These are phyloP conservation scores for Valencia hispanica DNA, from an alignment of 2,797 vertebrate species.

Conservation along the genomic window DNA sequence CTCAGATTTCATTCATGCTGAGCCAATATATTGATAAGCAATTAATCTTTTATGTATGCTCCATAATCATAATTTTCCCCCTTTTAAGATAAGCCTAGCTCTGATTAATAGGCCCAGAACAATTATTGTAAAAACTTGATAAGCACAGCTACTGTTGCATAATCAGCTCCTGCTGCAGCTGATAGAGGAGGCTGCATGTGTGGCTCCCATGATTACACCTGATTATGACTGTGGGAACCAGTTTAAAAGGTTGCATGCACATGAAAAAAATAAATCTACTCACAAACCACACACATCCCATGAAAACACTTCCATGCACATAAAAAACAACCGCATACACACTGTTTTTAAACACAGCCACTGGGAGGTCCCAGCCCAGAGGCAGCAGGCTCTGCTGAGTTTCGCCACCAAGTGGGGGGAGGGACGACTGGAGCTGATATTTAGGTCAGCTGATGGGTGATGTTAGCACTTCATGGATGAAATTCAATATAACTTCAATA, in stretches of 20 bases:
- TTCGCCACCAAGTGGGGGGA: conserved; percentile 20
- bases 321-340: conserved; percentile 19
- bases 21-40: not conserved
- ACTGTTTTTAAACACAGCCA: conserved; percentile 4
- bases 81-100: conserved; percentile 17
- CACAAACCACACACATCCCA: conserved; percentile 7
- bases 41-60: not conserved
- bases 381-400: conserved; percentile 6
- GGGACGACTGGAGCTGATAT: conserved; percentile 36
- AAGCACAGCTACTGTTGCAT: conserved; percentile 39
- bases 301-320: conserved; percentile 27
- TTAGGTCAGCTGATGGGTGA: conserved; percentile 21
- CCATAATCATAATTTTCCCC: not conserved
- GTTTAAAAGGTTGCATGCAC: conserved; percentile 34
- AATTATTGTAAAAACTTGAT: conserved; percentile 33
- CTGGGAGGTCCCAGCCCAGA: conserved; percentile 21
- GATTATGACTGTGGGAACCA: conserved; percentile 50
- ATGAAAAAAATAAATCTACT: conserved; percentile 1
- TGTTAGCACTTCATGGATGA: not conserved
- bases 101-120: conserved; percentile 4
- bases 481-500: not conserved
- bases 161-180: conserved; percentile 43
- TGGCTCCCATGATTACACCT: conserved; percentile 24
- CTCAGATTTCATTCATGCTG: not conserved
- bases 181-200: conserved; percentile 26